phyloP scores from a whole-genome alignment of 2,888 invertebrate genomes.

The Microplitis deprimator region DNA sequence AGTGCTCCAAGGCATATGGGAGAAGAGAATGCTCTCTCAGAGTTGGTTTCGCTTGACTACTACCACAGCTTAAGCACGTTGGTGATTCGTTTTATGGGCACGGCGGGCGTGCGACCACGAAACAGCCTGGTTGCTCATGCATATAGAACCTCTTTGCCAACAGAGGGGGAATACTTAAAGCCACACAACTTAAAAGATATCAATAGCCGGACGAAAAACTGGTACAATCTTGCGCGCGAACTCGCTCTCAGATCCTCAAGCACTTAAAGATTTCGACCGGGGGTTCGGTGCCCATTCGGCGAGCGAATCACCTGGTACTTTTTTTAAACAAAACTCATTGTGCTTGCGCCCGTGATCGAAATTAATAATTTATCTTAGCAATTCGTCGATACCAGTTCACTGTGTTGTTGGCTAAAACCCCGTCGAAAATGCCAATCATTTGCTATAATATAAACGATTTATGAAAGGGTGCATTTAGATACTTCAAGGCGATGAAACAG shows the following conservation, averaged over 20 bases:
- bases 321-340: slow-evolving; percentile 60
- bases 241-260: slow-evolving; percentile 28
- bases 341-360: slow-evolving; percentile 54
- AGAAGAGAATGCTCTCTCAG: slow-evolving; percentile 24
- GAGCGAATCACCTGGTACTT: slow-evolving; percentile 61
- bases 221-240: slow-evolving; percentile 64
- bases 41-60: slow-evolving; percentile 7
- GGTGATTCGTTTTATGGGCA: slow-evolving; percentile 64
- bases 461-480: background rate
- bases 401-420: too few relatives aligned
- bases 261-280: background rate
- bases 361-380: too few relatives aligned
- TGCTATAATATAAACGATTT: slow-evolving; percentile 34
- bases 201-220: slow-evolving; percentile 66
- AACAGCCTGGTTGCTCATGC: slow-evolving; percentile 66
- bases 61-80: too few relatives aligned
- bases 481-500: slow-evolving; percentile 53
- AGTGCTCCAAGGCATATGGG: slow-evolving; percentile 42
- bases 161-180: slow-evolving; percentile 2
- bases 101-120: slow-evolving; percentile 64
- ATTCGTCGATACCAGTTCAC: too few relatives aligned
- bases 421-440: background rate
- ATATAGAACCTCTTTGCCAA: slow-evolving; percentile 55
- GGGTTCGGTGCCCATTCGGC: slow-evolving; percentile 32
- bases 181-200: slow-evolving; percentile 54